phyloP scores from a whole-genome alignment of 1,140 invertebrate species.

The Pseudomyrmex dendroicus region DNA sequence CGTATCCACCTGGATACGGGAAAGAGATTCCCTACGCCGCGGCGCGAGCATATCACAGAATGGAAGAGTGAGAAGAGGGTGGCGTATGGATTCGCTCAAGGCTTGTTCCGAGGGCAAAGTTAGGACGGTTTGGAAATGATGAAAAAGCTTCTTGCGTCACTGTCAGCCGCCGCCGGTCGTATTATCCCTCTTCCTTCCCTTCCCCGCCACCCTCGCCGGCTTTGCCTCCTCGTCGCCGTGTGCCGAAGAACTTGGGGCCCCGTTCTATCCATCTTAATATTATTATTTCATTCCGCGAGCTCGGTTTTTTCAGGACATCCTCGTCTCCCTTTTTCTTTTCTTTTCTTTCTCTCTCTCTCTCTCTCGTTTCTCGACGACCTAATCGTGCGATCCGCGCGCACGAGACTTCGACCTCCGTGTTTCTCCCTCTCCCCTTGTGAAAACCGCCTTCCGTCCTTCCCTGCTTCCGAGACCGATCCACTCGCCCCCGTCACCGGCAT shows the following conservation, averaged over 20 bases:
- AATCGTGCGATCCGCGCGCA: constrained; percentile 77
- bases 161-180: constrained; percentile 70
- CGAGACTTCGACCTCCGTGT: constrained; percentile 71
- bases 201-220: constrained; percentile 10
- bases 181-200: constrained; percentile 52
- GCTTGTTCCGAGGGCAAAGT: constrained; percentile 69
- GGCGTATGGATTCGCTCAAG: constrained; percentile 72
- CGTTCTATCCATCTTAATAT: constrained; percentile 81
- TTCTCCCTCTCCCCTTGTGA: constrained; percentile 68
- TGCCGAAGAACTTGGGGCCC: constrained; percentile 75
- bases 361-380: constrained; percentile 67
- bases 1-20: constrained; percentile 45
- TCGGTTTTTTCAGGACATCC: constrained; percentile 74
- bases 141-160: constrained; percentile 76
- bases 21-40: constrained; percentile 45
- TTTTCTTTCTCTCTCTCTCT: not conserved
- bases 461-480: constrained; percentile 60
- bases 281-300: constrained; percentile 82
- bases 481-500: constrained; percentile 70
- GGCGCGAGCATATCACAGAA: not conserved
- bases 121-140: constrained; percentile 75
- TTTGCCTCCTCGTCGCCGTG: constrained; percentile 52
- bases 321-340: not conserved
- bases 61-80: constrained; percentile 36
- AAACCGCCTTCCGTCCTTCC: constrained; percentile 68